Conservation (phyloP, 2,113 vertebrate species). For the Myotis brandtii region DNA sequence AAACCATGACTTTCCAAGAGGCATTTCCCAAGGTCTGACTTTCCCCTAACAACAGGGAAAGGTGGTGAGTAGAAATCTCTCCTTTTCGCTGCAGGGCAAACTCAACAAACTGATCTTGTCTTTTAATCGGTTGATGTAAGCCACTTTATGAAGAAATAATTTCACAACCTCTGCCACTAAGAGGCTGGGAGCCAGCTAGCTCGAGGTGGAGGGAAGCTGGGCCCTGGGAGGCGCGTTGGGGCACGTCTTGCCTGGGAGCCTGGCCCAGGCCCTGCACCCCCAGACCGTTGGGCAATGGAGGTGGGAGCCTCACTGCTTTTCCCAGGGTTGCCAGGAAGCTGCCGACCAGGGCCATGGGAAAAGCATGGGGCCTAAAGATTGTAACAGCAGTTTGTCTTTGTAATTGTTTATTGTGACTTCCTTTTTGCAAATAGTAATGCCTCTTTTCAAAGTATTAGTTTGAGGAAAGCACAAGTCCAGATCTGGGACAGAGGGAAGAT, state of each 20-base stretch:
- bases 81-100: not conserved
- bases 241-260: not conserved
- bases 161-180: constrained; percentile 24
- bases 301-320: not conserved
- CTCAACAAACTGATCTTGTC: not conserved
- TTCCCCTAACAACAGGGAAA: not conserved
- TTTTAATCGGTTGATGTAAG: not conserved
- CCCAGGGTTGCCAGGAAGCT: not conserved
- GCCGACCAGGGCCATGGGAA: not conserved
- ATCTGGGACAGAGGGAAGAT: accelerated
- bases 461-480: not conserved
- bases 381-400: accelerated
- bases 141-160: constrained; percentile 25
- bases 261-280: not conserved
- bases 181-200: not conserved
- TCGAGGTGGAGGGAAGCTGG: not conserved
- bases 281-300: not conserved
- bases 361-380: accelerated
- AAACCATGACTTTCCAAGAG: not conserved
- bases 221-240: not conserved
- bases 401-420: accelerated
- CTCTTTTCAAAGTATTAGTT: accelerated
- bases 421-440: accelerated
- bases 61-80: not conserved
- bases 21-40: not conserved